These are phyloP conservation scores for Ochropleura plecta DNA, from an alignment of 2,888 invertebrate genomes.

Conservation along the genomic window DNA sequence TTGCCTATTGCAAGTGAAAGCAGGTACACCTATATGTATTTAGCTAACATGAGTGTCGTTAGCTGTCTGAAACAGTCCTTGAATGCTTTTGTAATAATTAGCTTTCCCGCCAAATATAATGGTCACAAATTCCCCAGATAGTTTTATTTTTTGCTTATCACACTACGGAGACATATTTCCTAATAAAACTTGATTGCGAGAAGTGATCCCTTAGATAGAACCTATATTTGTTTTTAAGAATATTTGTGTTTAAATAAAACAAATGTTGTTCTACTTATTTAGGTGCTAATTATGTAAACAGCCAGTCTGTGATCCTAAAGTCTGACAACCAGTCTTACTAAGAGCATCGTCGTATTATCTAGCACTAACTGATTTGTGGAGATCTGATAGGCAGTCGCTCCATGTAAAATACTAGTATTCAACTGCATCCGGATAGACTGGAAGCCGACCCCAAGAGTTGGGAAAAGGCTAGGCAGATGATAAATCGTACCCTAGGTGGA, in stretches of 20 bases:
- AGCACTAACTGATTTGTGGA: too few species aligned
- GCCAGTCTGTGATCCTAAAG: too few species aligned
- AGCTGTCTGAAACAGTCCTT: not conserved
- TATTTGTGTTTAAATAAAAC: slow-evolving; percentile 26
- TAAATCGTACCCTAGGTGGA: too few species aligned
- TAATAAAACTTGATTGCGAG: too few species aligned
- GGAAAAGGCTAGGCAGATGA: too few species aligned
- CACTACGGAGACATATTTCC: not conserved
- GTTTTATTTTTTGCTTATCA: not conserved
- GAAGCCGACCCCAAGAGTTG: too few species aligned
- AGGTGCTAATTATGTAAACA: not conserved
- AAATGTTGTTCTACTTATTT: slow-evolving; percentile 9
- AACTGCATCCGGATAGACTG: too few species aligned
- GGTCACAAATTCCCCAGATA: slow-evolving; percentile 12
- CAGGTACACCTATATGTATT: not conserved
- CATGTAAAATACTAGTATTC: too few species aligned
- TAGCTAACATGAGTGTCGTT: not conserved
- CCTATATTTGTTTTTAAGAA: not conserved
- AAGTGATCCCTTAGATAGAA: not conserved
- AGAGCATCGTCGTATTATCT: too few species aligned
- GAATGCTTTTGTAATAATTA: not conserved
- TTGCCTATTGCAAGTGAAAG: not conserved
- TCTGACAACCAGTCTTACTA: too few species aligned
- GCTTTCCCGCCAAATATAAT: slow-evolving; percentile 1
- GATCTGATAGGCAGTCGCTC: too few species aligned